phyloP scores from a whole-genome alignment of 2,113 vertebrate species.

The Psittacula cyanocephala region DNA sequence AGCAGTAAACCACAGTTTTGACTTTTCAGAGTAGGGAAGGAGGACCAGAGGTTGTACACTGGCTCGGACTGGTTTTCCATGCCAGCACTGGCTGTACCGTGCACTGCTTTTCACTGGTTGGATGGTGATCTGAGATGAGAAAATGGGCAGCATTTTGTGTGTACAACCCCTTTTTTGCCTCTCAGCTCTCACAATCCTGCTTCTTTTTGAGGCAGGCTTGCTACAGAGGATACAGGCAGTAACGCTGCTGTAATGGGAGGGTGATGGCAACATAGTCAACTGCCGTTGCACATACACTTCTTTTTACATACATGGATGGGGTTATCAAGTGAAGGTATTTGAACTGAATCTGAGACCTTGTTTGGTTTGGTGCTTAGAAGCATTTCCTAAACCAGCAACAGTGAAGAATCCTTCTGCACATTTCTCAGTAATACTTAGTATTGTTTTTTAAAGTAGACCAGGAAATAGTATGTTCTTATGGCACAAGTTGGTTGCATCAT shows the following conservation, averaged over 20 bases:
- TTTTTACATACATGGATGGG: rapidly evolving
- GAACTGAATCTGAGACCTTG: not conserved
- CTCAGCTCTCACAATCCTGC: not conserved
- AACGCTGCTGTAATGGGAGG: rapidly evolving
- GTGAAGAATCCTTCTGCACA: not conserved
- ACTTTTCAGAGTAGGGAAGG: not conserved
- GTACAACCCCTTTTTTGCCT: not conserved
- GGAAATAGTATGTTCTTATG: not conserved
- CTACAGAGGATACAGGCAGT: not conserved
- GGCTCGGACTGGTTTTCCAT: not conserved
- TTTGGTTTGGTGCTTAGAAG: not conserved
- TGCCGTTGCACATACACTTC: not conserved
- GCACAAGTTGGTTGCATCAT: not conserved
- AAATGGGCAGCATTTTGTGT: not conserved
- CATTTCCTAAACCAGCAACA: not conserved
- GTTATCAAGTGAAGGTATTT: not conserved
- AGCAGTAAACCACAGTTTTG: not conserved
- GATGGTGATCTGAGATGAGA: not conserved
- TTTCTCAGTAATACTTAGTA: not conserved
- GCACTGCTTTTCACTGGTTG: rapidly evolving
- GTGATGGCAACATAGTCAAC: not conserved
- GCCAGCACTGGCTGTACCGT: not conserved
- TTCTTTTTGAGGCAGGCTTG: not conserved
- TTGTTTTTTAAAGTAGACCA: not conserved
- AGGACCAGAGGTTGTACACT: not conserved